Conservation (phyloP, 2,888 invertebrate species). For the Oxycera nigricornis region DNA sequence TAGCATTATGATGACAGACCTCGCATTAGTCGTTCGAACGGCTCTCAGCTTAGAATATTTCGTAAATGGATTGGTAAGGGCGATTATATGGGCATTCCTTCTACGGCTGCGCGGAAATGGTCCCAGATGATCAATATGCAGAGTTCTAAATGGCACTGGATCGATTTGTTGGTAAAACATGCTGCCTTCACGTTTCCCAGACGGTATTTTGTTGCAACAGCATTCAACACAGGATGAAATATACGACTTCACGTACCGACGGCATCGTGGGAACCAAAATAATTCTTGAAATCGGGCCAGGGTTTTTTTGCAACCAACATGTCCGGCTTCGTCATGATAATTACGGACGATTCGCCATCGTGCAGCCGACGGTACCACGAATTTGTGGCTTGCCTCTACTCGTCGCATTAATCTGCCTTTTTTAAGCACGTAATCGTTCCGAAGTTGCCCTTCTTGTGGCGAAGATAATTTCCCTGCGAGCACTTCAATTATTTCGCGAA, state of each 20-base stretch:
- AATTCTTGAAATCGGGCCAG: too few species aligned
- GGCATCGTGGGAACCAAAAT: neutral
- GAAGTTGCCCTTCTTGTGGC: neutral
- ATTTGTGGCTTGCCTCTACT: too few species aligned
- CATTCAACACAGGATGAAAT: slow-evolving; percentile 42
- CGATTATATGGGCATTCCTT: neutral
- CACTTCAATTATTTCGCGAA: neutral
- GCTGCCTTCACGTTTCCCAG: too few species aligned
- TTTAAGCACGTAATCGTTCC: too few species aligned
- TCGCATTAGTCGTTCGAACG: neutral
- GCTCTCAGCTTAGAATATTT: neutral
- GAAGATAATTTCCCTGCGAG: neutral
- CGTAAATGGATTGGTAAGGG: neutral
- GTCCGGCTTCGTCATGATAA: neutral
- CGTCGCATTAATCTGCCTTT: slow-evolving; percentile 4
- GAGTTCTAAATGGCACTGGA: too few species aligned
- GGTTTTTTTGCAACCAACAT: too few species aligned
- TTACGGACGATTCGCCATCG: neutral
- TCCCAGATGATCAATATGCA: too few species aligned
- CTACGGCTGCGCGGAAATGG: neutral
- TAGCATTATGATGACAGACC: neutral
- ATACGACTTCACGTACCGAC: slow-evolving; percentile 26
- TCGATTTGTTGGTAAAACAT: too few species aligned
- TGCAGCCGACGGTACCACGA: too few species aligned
- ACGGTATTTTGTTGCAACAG: slow-evolving; percentile 40